A percentile compares a stretch with the other conserved stretches of the same genome.
Conservation (phyloP, 2,113 vertebrate species). For the Toxotes jaculatrix region DNA sequence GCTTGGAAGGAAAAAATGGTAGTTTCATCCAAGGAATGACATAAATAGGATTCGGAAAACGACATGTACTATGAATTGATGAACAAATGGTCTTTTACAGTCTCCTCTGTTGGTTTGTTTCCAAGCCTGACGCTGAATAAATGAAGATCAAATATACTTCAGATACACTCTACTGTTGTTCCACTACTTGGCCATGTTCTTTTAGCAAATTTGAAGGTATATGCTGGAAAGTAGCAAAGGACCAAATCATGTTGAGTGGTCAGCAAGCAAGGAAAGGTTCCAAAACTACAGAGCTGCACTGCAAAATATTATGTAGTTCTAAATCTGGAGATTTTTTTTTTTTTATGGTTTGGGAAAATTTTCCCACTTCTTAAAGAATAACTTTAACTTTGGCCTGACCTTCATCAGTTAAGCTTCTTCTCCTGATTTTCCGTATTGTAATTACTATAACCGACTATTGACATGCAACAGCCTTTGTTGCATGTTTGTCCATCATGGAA, state of each 20-base stretch:
- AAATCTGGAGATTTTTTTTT: neutral
- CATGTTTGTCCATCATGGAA: neutral
- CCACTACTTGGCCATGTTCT: neutral
- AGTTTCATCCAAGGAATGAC: constrained; percentile 48
- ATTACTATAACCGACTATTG: too few species aligned
- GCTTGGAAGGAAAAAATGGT: constrained; percentile 46
- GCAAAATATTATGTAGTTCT: neutral
- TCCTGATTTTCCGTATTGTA: too few species aligned
- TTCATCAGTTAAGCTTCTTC: neutral
- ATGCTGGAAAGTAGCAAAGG: neutral
- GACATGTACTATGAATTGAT: constrained; percentile 65
- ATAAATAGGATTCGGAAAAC: constrained; percentile 66
- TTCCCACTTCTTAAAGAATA: neutral
- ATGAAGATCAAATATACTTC: constrained; percentile 19
- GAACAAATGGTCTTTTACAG: constrained; percentile 63
- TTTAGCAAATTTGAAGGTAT: neutral
- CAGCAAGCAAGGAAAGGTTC: neutral
- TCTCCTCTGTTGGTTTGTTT: constrained; percentile 34
- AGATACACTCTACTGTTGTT: neutral
- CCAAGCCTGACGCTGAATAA: constrained; percentile 46
- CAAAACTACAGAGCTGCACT: neutral
- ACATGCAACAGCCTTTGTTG: neutral
- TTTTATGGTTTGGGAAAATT: too few species aligned
- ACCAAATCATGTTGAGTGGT: neutral
- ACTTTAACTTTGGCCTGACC: neutral